A percentile compares a stretch with the other conserved stretches of the same genome.
Evolutionary conservation across 2,888 invertebrate species (phyloP).

Genomic region (Cabera pusaria): DNA sequence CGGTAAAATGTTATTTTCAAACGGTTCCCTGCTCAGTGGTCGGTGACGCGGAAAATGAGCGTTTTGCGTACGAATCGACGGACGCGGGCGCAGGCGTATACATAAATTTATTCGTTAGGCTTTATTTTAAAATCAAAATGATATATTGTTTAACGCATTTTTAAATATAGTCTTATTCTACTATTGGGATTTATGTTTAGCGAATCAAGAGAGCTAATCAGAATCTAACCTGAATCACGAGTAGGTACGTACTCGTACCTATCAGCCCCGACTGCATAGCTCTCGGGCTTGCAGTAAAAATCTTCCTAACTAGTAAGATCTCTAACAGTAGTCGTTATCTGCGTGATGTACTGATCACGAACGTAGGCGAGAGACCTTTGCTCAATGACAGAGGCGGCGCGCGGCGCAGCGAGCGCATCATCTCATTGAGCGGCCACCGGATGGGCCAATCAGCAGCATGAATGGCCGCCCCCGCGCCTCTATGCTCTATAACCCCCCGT

Average conservation of each 20-base stretch:
- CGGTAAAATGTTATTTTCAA: slow-evolving; percentile 67
- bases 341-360: slow-evolving; percentile 52
- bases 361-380: slow-evolving; percentile 80
- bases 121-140: slow-evolving; percentile 20
- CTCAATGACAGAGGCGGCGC: slow-evolving; percentile 73
- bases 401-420: slow-evolving; percentile 71
- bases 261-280: no score
- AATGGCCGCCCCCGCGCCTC: slow-evolving; percentile 80
- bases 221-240: no score
- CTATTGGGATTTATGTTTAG: no score
- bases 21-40: slow-evolving; percentile 51
- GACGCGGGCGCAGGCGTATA: slow-evolving; percentile 11
- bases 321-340: slow-evolving; percentile 21
- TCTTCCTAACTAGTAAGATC: slow-evolving; percentile 10
- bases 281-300: background rate
- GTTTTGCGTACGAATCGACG: slow-evolving; percentile 44
- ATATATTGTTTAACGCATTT: no score
- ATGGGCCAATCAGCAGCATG: slow-evolving; percentile 82
- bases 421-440: slow-evolving; percentile 82
- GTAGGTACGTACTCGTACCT: no score
- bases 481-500: slow-evolving; percentile 71
- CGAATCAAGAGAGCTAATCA: no score
- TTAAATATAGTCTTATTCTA: no score
- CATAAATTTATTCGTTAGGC: slow-evolving; percentile 32
- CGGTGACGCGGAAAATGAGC: slow-evolving; percentile 63